Evolutionary conservation across 2,113 vertebrate species (phyloP).

Genomic region (Acrocephalus kingi): DNA sequence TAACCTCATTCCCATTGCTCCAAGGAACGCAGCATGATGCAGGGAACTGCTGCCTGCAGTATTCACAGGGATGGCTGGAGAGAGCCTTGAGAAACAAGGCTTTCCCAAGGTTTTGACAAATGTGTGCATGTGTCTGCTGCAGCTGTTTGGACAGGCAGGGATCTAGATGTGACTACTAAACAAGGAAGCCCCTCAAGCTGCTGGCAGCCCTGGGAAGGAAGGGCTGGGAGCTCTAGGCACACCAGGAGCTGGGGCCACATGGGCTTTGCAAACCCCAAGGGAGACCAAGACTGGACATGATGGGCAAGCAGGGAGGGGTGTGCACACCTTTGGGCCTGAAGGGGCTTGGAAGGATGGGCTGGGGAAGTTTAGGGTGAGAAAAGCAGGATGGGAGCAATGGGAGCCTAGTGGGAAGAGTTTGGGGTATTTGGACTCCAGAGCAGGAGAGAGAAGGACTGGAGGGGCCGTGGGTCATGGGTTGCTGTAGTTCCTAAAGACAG

Average conservation of each 20-base stretch:
- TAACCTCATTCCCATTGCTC: not conserved
- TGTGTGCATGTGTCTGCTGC: not conserved
- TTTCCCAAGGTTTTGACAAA: constrained; percentile 18
- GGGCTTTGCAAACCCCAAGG: not conserved
- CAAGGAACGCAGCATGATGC: rapidly evolving
- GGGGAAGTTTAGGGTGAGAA: rapidly evolving
- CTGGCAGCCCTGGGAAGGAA: not conserved
- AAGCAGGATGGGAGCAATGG: not conserved
- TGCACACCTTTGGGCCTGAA: not conserved
- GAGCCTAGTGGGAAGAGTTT: not conserved
- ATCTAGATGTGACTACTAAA: not conserved
- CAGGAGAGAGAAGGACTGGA: not conserved
- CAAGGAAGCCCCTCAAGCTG: not conserved
- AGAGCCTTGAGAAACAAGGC: not conserved
- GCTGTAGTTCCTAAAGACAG: not conserved
- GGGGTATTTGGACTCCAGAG: not conserved
- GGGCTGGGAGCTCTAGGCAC: not conserved
- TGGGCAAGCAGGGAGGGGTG: not conserved
- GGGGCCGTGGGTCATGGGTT: not conserved
- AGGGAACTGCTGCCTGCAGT: not conserved
- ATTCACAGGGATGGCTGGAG: not conserved
- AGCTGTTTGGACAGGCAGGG: constrained; percentile 5
- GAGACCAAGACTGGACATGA: not conserved
- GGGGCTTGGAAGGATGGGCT: not conserved
- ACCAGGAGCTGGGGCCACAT: rapidly evolving